Base-by-base conservation (phyloP, 2,888 invertebrate species). In the Drosophila greeni region DNA sequence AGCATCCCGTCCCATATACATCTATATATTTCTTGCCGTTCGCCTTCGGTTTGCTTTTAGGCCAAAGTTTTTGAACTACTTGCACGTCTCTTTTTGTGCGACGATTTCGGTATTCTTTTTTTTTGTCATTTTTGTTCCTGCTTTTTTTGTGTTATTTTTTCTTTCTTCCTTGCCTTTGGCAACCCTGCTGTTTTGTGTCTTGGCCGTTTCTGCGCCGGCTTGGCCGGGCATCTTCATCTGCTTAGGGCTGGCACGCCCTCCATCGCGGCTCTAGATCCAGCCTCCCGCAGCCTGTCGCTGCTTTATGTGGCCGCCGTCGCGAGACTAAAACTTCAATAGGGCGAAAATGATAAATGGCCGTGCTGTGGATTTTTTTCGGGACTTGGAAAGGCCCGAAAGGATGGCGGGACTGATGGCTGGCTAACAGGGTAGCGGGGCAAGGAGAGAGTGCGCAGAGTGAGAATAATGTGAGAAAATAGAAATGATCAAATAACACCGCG, bases 1-100 rank as follows among this genome's bases (percentile, higher is more conserved):
- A 59, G 52, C 42, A 36, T 31, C 59, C 47, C 48, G 16, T 33
- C 8, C 37, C 18, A 33, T 62, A 36, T 49, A 33, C 36, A 36
- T 54, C 55, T 54, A 60, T 70, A 65, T 53, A 53, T 49, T 49
- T 48, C 47, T 62, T 66, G 60, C 39, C 52, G 47, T 47, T 74
- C 61, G 66, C 70, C 64, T 80, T 82, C 71, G 51, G 52, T 65
- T 84, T 65, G 77, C 76, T 76, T 82, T 76, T 74, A 76, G 83
- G 80, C 82, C 74, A 79, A 79, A 79, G 82, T 79, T 79, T 79
- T 79, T 78, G 84, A 79, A 79, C 79, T 79, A 79, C 84, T 79
- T 79, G 84, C 82, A 82, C 82, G 79, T 75, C 70, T 67, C 71
- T 84, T 78, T 81, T 78, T 84, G 74, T 66, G 64, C 59, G 70